Evolutionary conservation across 2,888 invertebrate species (phyloP), one percentile per base, ranked within the genome.

Genomic region (Monopis laevigella): DNA sequence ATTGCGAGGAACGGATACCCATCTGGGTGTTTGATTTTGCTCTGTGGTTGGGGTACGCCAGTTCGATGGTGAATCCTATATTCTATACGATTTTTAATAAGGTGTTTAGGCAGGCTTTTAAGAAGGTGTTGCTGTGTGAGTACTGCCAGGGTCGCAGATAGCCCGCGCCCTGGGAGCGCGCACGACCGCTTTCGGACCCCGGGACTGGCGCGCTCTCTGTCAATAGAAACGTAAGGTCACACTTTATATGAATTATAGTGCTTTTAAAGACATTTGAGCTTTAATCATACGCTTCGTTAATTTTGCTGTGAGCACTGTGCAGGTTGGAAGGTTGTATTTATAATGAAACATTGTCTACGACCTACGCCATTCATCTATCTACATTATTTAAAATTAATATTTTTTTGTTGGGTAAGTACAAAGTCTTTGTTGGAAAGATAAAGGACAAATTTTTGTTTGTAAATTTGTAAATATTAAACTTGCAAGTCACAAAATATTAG

Each of bases 41-140:
- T 43, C 87, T 95, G 35, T 96, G 96, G 96, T 78, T 96, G 46
- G 96, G 96, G 13, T 96, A 96, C 63, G 91, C 94, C 41, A 94
- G 94, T 60, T 94, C 94, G 10, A 94, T 94, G 88, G 93, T 96
- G 21, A 96, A 96, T 73, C 96, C 96, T 1, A 92, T 96, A 56
- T 96, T 96, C 75, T 96, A 96, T 65, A 96, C 96, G 16, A 93
- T 96, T 56, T 96, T 96, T 72, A 96, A 96, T 72, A 93, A 94
- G 62, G 91, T 93, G 44, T 96, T 96, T 72, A 84, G 96, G 29
- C 90, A 93, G 61, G 93, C 95, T 0, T 95, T 95, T 65, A 91
- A 93, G 61, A 92, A 90, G 65, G 92, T 95, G 7, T 69, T 95
- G 43, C 69, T 88, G 43, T 95, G 94, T 68, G 84, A 87, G 51